Base-by-base conservation (phyloP, 2,113 vertebrate species). In the Beaufortia kweichowensis region DNA sequence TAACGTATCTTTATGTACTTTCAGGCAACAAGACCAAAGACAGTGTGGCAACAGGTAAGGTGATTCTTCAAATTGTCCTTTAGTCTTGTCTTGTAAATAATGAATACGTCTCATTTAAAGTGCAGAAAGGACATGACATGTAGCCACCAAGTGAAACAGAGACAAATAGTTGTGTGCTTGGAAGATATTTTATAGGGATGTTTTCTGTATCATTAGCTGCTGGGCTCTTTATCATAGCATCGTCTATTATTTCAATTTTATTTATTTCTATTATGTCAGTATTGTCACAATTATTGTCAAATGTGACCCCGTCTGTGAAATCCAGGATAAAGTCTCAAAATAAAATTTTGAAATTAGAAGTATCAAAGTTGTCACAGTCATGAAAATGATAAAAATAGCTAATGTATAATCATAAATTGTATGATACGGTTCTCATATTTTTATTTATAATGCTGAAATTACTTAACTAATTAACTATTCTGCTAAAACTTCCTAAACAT, bases 21-120 rank as follows among this genome's bases (percentile, higher is more conserved):
- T 6, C 86, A 98, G 96, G 97, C 88, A 96, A 72, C 92, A 98
- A 95, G 92, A 98, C 96, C 86, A 93, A 94, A 92, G 95, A 98
- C 91, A 93, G 96, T 0, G 96, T 98, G 83, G 91, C 95, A 68
- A 92, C 95, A 92, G 97, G 97, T 99, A 94, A 91, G 91, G 79
- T 75, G 41, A 76, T 50, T 19, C 7, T 67, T 21, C 76, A 35
- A 29, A 65, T 55, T 14, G 39, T 61, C 35, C 71, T 62, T 73
- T 48, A 48, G 70, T 48, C 56, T 41, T 29, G 56, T 61, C 65
- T 75, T 48, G 35, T 82, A 60, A 79, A 79, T 82, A 79, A 82
- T 82, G 74, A 55, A 76, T 19, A 6, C 3, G 39, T 75, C 71
- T 68, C 43, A 61, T 76, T 71, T 79, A 70, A 65, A 41, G 65